Evolutionary conservation across 2,797 vertebrate genomes (phyloP), one percentile per base, ranked within the genome.

Genomic region (Crocodylus rhombifer): DNA sequence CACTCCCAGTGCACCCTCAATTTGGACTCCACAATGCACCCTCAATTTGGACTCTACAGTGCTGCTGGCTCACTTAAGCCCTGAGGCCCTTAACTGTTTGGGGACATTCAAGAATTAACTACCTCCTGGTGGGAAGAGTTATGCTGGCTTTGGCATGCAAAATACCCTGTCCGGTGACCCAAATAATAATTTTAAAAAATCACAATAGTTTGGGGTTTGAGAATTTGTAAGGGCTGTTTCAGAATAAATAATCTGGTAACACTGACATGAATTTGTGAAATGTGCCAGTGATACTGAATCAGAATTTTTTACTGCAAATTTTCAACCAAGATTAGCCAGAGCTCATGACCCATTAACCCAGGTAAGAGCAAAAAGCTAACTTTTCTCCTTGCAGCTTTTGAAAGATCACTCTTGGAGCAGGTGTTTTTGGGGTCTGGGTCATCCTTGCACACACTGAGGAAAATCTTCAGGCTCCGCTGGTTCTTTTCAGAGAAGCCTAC

Each of bases 311-410:
- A 58, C 61, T 63, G 30, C 30, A 80, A 16, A 55, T 55, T 30
- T 64, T 77, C 84, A 75, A 63, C 20, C 82, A 77, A 75, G 60
- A 26, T 74, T 51, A 61, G 63, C 64, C 86, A 36, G n/a, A 89
- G 86, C 21, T 79, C 58, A 61, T 1, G 2, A 73, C 55, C 71
- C 78, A 82, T 30, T 76, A 56, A 6, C 63, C 51, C 58, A 4
- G 56, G 73, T 30, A 58, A 33, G 5, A 82, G 64, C 73, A 63
- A 6, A 36, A 26, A 7, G 14, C 1, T 64, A 82, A 33, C 63
- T 42, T 80, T 51, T 77, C 76, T 42, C 69, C 3, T 0, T 56
- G 25, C 69, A 93, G 58, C 20, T 9, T 60, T 79, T 80, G 77
- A 56, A 63, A 80, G 26, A 14, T 55, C n/a, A 61, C 36, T 93